Conservation (phyloP, 2,113 vertebrate genomes). For the Phaetusa simplex region DNA sequence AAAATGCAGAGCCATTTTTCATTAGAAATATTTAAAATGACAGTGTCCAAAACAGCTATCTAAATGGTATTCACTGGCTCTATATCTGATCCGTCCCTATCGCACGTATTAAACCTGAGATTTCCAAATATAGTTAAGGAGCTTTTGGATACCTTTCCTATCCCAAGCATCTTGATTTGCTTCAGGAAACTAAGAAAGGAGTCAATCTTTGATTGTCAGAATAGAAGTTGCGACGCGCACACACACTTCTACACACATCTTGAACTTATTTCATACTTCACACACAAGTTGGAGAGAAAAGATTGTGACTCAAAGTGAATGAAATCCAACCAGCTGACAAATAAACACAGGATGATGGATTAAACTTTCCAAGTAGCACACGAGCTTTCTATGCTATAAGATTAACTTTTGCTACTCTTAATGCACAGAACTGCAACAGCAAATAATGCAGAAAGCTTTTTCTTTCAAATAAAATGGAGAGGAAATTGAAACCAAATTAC, state of each 20-base stretch:
- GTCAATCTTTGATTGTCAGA: neutral
- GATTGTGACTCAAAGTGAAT: neutral
- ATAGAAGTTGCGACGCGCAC: neutral
- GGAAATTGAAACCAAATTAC: neutral
- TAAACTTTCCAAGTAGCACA: neutral
- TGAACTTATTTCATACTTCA: constrained; percentile 13
- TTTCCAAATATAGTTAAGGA: neutral
- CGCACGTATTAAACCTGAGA: neutral
- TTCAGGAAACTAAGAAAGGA: neutral
- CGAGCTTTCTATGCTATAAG: neutral
- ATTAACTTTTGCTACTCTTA: neutral
- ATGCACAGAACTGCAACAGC: neutral
- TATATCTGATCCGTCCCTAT: neutral
- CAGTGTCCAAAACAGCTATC: neutral
- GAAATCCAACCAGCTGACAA: constrained; percentile 46
- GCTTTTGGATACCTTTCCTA: neutral
- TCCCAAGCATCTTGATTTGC: neutral
- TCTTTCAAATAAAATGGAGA: neutral
- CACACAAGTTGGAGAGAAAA: neutral
- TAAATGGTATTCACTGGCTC: neutral
- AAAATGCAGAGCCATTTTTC: neutral
- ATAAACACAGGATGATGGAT: constrained; percentile 31
- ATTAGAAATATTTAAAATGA: neutral
- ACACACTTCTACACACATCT: neutral
- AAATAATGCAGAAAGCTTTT: neutral